phyloP scores from a whole-genome alignment of 2,888 invertebrate genomes.

The Diaperis boleti region DNA sequence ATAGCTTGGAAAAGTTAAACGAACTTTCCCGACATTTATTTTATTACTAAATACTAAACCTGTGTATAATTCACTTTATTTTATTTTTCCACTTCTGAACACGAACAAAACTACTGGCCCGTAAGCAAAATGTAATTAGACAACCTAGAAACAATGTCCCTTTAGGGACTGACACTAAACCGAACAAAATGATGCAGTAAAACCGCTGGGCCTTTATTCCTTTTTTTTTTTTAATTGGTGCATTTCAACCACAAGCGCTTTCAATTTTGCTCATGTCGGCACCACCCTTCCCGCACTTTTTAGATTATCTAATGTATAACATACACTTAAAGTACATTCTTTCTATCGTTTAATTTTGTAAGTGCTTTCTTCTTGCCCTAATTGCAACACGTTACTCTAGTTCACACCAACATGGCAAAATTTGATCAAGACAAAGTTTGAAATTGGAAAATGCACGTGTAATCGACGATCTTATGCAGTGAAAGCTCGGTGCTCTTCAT shows the following conservation, averaged over 20 bases:
- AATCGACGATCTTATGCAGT: no score
- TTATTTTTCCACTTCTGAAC: slow-evolving; percentile 18
- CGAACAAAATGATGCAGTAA: slow-evolving; percentile 14
- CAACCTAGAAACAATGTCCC: slow-evolving; percentile 19
- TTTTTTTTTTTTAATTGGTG: slow-evolving; percentile 5
- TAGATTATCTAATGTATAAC: no score
- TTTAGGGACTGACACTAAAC: slow-evolving; percentile 20
- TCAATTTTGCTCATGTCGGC: no score
- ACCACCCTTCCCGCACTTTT: no score
- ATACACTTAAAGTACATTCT: no score
- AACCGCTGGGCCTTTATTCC: slow-evolving; percentile 1
- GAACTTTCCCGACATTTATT: slow-evolving; percentile 33
- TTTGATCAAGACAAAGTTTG: no score
- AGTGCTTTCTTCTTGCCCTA: no score
- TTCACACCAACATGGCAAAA: no score
- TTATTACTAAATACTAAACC: slow-evolving; percentile 30
- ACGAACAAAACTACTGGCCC: slow-evolving; percentile 11
- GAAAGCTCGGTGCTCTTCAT: no score
- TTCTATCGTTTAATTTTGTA: no score
- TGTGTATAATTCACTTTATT: slow-evolving; percentile 25
- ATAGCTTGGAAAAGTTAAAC: slow-evolving; percentile 29
- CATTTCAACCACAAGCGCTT: background rate
- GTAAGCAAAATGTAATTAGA: slow-evolving; percentile 25
- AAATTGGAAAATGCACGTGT: no score
- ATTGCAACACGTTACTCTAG: no score